Percentiles rank a stretch among this genome's conserved stretches.
phyloP scores from a whole-genome alignment of 1,140 invertebrate species.

The Helicoverpa armigera region DNA sequence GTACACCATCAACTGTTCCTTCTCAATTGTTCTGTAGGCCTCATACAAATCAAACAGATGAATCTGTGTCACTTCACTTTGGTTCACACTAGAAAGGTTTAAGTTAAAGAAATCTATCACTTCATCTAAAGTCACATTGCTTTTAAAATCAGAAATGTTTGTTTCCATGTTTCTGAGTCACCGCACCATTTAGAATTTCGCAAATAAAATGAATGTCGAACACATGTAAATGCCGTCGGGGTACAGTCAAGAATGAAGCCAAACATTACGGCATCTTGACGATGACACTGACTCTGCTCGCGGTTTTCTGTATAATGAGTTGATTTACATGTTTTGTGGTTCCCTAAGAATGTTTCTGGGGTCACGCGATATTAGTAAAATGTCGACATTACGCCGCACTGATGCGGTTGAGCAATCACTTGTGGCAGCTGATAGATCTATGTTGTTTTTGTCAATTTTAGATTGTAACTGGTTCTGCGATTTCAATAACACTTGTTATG shows the following conservation, averaged over 20 bases:
- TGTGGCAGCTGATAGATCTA: neutral
- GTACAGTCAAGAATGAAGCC: constrained; percentile 65
- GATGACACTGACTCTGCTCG: constrained; percentile 59
- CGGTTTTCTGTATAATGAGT: constrained; percentile 72
- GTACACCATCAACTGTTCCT: constrained; percentile 67
- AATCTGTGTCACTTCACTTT: constrained; percentile 43
- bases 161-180: constrained; percentile 32
- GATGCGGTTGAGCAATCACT: neutral
- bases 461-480: constrained; percentile 9
- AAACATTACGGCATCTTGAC: constrained; percentile 57
- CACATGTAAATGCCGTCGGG: constrained; percentile 52
- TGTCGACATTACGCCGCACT: neutral
- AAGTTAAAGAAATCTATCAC: constrained; percentile 49
- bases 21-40: constrained; percentile 67
- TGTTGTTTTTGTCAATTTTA: constrained; percentile 6
- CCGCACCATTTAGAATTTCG: constrained; percentile 15
- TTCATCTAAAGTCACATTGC: constrained; percentile 43
- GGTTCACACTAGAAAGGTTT: constrained; percentile 46
- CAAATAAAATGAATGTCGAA: constrained; percentile 26
- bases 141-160: constrained; percentile 20
- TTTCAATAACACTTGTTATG: too few relatives aligned
- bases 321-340: constrained; percentile 72
- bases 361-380: constrained; percentile 20
- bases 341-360: constrained; percentile 50
- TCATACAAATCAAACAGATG: constrained; percentile 67